These are phyloP conservation scores for Buphagus erythrorhynchus DNA, from an alignment of 2,797 vertebrate species.

Conservation along the genomic window DNA sequence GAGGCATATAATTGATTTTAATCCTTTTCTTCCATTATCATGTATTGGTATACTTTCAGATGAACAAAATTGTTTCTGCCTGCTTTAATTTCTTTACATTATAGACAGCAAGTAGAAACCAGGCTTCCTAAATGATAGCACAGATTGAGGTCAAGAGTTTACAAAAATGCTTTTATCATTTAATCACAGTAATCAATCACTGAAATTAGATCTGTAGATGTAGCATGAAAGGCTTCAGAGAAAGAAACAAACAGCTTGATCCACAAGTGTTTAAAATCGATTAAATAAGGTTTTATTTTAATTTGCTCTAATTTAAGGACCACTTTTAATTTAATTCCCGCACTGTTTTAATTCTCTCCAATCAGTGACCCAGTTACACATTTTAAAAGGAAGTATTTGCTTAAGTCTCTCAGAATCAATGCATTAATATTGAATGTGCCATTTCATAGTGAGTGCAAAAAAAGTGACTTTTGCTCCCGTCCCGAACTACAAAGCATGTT, in stretches of 20 bases:
- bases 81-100: slow-evolving; percentile 39
- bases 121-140: background rate
- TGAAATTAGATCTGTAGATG: slow-evolving; percentile 60
- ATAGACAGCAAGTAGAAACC: background rate
- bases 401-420: background rate
- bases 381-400: background rate
- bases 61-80: background rate
- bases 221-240: slow-evolving; percentile 57
- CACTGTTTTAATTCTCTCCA: background rate
- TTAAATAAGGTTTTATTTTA: slow-evolving; percentile 50
- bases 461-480: background rate
- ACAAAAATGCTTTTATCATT: slow-evolving; percentile 59
- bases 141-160: slow-evolving; percentile 47
- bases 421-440: background rate
- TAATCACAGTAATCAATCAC: slow-evolving; percentile 70
- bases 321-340: slow-evolving; percentile 45
- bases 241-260: slow-evolving; percentile 59
- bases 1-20: background rate
- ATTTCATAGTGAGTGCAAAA: background rate
- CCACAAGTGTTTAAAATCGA: slow-evolving; percentile 60
- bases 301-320: slow-evolving; percentile 26
- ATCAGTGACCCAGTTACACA: background rate
- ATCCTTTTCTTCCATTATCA: background rate
- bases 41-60: background rate
- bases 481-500: background rate